Conservation (phyloP, 2,888 invertebrate species). For the Apamea monoglypha region DNA sequence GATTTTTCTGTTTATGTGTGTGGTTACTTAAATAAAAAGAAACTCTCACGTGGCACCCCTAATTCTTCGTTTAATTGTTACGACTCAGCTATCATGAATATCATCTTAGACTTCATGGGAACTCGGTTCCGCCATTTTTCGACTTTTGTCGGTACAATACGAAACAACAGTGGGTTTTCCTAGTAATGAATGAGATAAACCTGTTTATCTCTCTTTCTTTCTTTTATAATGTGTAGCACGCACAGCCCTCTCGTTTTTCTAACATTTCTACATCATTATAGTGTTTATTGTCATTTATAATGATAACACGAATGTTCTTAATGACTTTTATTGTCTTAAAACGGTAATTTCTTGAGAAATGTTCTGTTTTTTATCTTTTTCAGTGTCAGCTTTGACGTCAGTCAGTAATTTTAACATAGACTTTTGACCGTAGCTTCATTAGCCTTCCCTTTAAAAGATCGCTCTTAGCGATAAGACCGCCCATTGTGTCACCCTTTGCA, state of each 20-base stretch:
- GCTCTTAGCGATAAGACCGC: too few relatives aligned
- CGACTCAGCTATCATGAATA: constrained; percentile 81
- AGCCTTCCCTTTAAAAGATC: too few relatives aligned
- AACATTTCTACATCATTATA: constrained; percentile 78
- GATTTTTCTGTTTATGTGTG: too few relatives aligned
- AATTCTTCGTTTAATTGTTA: constrained; percentile 87
- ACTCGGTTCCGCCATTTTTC: constrained; percentile 84
- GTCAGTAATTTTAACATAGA: neutral
- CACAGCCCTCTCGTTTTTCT: constrained; percentile 75
- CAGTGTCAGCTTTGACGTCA: neutral
- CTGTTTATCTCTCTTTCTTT: neutral
- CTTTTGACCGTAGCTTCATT: neutral
- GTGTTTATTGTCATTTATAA: constrained; percentile 81
- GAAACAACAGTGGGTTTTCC: constrained; percentile 80
- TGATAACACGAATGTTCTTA: constrained; percentile 79
- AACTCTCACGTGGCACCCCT: constrained; percentile 54
- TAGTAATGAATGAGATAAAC: constrained; percentile 83
- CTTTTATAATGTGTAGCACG: constrained; percentile 75
- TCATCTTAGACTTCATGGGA: constrained; percentile 88
- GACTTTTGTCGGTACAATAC: constrained; percentile 80
- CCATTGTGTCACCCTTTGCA: too few relatives aligned
- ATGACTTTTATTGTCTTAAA: constrained; percentile 78
- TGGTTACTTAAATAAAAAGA: neutral
- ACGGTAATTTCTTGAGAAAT: constrained; percentile 72
- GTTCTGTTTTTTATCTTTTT: constrained; percentile 22